phyloP scores from a whole-genome alignment of 1,140 invertebrate species.

The Sycobia sp. region DNA sequence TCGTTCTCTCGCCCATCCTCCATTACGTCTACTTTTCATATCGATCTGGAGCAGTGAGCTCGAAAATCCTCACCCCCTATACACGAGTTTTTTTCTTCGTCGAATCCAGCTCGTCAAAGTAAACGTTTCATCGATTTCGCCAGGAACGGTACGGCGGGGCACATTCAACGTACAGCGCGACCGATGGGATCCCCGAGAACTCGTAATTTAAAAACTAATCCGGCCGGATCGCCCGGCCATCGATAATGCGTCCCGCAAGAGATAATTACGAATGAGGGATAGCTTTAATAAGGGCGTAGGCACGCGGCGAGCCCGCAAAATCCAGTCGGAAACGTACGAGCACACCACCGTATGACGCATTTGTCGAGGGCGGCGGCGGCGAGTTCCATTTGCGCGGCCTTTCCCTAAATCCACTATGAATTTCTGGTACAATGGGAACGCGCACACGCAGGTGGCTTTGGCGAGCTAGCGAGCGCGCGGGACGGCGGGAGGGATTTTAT shows the following conservation, averaged over 20 bases:
- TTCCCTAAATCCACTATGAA: conserved; percentile 34
- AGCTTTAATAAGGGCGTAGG: conserved; percentile 26
- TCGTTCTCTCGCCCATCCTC: no score
- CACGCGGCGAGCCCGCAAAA: background rate
- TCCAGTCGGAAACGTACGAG: conserved; percentile 25
- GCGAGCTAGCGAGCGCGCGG: no score
- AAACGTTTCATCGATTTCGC: no score
- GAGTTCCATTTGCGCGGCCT: conserved; percentile 25
- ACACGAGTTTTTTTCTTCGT: no score
- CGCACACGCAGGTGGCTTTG: background rate
- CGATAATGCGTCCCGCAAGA: conserved; percentile 24
- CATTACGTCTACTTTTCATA: no score
- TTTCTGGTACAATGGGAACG: conserved; percentile 24
- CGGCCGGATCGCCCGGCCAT: background rate
- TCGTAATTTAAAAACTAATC: conserved; percentile 23
- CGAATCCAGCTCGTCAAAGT: no score
- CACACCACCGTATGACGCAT: conserved; percentile 26
- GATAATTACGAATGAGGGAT: conserved; percentile 33
- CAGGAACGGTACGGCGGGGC: no score
- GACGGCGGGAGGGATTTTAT: conserved; percentile 6
- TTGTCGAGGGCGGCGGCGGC: background rate
- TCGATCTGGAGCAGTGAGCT: no score
- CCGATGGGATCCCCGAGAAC: background rate
- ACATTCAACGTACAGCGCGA: no score
- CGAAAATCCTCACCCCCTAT: no score